phyloP scores from a whole-genome alignment of 2,888 invertebrate genomes.

The Tetragonula carbonaria region DNA sequence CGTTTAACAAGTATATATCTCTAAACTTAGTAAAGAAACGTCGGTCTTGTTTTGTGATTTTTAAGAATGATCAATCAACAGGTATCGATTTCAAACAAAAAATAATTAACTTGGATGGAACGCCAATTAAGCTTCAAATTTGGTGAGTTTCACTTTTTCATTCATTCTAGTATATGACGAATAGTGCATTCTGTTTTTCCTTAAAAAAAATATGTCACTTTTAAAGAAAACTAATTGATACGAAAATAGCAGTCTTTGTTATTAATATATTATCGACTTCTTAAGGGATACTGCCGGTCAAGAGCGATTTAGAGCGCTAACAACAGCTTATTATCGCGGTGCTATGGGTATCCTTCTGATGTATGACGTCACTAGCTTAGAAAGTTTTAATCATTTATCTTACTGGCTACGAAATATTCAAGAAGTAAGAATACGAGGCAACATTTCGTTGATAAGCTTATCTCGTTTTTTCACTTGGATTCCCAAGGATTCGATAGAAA shows the following conservation, averaged over 20 bases:
- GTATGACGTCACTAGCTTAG: constrained; percentile 95
- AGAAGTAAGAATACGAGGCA: constrained; percentile 86
- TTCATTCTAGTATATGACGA: neutral
- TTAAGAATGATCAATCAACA: constrained; percentile 82
- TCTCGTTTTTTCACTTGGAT: neutral
- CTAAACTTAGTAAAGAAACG: neutral
- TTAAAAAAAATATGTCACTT: too few relatives aligned
- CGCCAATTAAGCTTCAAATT: constrained; percentile 93
- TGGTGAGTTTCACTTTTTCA: constrained; percentile 81
- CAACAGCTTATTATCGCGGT: constrained; percentile 94
- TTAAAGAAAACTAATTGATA: too few relatives aligned
- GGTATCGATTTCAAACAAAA: constrained; percentile 96
- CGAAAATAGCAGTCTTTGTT: neutral
- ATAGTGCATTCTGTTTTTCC: too few relatives aligned
- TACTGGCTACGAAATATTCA: constrained; percentile 96
- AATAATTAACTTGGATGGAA: constrained; percentile 93
- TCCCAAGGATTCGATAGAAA: neutral
- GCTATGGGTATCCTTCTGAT: constrained; percentile 96
- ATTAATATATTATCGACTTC: constrained; percentile 33
- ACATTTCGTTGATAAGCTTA: constrained; percentile 9
- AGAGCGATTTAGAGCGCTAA: constrained; percentile 90
- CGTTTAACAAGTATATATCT: neutral
- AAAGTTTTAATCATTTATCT: constrained; percentile 95
- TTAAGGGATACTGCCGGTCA: constrained; percentile 95
- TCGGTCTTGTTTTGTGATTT: constrained; percentile 26